Evolutionary conservation across 2,797 vertebrate species (phyloP), one percentile per base, ranked within the genome.

Genomic region (Protonibea diacanthus): DNA sequence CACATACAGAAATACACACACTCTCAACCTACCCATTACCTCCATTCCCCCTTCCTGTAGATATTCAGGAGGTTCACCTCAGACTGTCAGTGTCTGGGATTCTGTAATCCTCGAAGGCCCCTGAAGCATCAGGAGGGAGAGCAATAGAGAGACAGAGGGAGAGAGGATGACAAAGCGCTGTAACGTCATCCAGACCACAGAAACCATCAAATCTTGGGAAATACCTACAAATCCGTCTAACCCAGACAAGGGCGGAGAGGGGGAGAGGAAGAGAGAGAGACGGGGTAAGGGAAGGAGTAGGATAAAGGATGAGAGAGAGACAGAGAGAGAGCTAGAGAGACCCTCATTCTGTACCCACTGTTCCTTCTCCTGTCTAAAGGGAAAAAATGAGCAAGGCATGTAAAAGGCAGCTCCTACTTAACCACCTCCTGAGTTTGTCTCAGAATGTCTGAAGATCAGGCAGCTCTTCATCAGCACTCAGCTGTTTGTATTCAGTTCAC

Each of bases 151-250:
- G 33, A 38, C 33, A 38, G 33, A 9, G 33, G 33, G 33, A 44
- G 5, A 23, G 53, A 51, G 29, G 18, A 45, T 40, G n/a, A 78
- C 45, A 59, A 20, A 69, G 74, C 13, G 6, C 40, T 29, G 23
- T 45, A 63, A 73, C 9, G 12, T 76, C 64, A 73, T 65, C 49
- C 68, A 82, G 57, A 77, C 64, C 20, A 75, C 56, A 82, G 62
- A 49, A 59, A 42, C 27, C 71, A 62, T 63, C 52, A 82, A 74
- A 83, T 79, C 71, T 78, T 56, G 78, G 82, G 71, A 83, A 89
- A 84, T 77, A 81, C 70, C 76, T 66, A 69, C 70, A 80, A 84
- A 77, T 79, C 78, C 82, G 55, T 52, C 23, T 65, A 12, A 52
- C 33, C 67, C 59, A 63, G 67, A 83, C 62, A 78, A 64, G 80